A percentile compares a stretch with the other conserved stretches of the same genome.
Evolutionary conservation across 2,888 invertebrate species (phyloP).

Genomic region (Morinoia aosen): DNA sequence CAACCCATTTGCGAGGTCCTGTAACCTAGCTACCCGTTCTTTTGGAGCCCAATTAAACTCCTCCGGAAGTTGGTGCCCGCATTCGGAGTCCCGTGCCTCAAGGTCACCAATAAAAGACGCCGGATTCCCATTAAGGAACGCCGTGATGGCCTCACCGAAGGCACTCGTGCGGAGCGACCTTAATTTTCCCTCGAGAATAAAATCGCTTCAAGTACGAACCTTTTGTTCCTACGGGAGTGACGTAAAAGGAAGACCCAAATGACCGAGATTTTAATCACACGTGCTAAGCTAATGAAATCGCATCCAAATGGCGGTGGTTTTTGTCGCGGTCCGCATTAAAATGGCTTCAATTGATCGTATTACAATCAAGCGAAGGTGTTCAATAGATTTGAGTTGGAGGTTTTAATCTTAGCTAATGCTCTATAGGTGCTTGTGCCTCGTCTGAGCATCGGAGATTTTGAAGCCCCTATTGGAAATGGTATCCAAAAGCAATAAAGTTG

Average conservation of each 20-base stretch:
- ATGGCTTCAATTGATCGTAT: background rate
- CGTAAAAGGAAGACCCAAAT: background rate
- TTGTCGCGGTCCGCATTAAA: background rate
- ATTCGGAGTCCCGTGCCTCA: background rate
- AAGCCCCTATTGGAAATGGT: background rate
- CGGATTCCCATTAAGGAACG: background rate
- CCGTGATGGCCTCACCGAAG: background rate
- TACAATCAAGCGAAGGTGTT: background rate
- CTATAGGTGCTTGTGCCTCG: background rate
- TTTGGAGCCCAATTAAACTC: background rate
- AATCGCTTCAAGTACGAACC: background rate
- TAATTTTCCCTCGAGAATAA: constrained; percentile 4
- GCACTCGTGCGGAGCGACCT: constrained; percentile 21
- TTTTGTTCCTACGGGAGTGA: background rate
- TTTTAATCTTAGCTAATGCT: background rate
- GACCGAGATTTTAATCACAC: background rate
- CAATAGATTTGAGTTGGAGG: background rate
- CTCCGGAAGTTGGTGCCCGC: background rate
- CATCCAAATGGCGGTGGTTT: background rate
- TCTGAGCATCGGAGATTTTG: background rate
- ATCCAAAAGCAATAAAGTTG: background rate
- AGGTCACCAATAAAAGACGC: background rate
- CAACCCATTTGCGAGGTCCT: background rate
- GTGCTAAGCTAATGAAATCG: background rate
- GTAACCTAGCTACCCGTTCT: background rate